Evolutionary conservation across 1,140 invertebrate species (phyloP).

Genomic region (Achatina immaculata): DNA sequence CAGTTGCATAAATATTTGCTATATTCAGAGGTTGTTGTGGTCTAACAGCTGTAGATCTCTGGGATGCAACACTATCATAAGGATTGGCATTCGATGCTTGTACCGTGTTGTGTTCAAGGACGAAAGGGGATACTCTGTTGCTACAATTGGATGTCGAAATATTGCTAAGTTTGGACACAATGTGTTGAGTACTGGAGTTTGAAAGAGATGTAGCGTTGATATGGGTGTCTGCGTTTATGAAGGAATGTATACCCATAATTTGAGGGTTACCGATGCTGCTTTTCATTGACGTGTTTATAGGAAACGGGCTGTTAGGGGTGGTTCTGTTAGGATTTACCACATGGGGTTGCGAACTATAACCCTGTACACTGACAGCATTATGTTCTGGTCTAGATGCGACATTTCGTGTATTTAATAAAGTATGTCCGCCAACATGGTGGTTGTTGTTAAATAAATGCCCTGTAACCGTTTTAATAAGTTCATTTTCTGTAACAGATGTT

Average conservation of each 20-base stretch:
- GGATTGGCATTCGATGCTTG: not conserved
- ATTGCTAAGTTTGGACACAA: not conserved
- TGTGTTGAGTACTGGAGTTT: conserved; percentile 1
- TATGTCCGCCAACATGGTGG: conserved; percentile 60
- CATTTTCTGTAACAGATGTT: conserved; percentile 76
- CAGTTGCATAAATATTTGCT: conserved; percentile 67
- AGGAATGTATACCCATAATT: conserved; percentile 58
- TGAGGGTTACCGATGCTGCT: conserved; percentile 48
- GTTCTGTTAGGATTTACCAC: not conserved
- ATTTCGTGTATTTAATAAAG: conserved; percentile 48
- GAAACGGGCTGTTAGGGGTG: not conserved
- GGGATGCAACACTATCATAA: conserved; percentile 6
- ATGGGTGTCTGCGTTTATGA: conserved; percentile 47
- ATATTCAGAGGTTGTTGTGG: conserved; percentile 7
- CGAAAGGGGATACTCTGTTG: conserved; percentile 16
- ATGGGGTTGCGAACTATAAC: not conserved
- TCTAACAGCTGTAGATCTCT: conserved; percentile 11
- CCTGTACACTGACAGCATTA: conserved; percentile 5
- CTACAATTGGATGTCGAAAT: conserved; percentile 31
- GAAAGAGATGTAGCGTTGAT: not conserved
- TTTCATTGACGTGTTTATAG: conserved; percentile 28
- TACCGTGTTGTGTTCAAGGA: not conserved
- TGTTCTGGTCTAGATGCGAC: conserved; percentile 10
- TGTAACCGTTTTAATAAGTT: conserved; percentile 63
- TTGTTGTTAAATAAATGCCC: conserved; percentile 62